phyloP scores from a whole-genome alignment of 1,140 invertebrate species.

The Portunus trituberculatus region DNA sequence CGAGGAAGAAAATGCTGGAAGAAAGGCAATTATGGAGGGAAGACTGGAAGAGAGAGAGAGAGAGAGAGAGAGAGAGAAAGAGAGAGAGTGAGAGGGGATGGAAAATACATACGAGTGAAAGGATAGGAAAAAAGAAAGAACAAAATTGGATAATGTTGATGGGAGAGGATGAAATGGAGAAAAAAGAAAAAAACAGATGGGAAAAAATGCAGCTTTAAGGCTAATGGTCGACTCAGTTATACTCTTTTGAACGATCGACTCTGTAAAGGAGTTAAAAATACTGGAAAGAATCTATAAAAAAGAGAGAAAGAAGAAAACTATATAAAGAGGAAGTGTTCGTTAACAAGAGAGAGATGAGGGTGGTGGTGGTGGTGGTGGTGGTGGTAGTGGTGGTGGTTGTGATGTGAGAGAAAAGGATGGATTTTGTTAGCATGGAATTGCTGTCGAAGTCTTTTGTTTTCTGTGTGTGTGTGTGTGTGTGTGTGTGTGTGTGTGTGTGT shows the following conservation, averaged over 20 bases:
- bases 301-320: background rate
- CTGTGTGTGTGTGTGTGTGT: background rate
- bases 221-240: background rate
- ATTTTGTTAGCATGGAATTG: background rate
- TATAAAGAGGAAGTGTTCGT: background rate
- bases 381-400: background rate
- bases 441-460: background rate
- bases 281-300: background rate
- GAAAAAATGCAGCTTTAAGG: background rate
- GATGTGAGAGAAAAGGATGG: background rate
- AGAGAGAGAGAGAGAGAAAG: background rate
- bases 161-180: no score
- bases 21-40: background rate
- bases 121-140: background rate
- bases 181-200: no score
- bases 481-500: slow-evolving; percentile 1
- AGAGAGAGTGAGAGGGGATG: background rate
- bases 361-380: background rate
- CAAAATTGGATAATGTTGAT: background rate
- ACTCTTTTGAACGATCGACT: background rate
- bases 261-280: background rate
- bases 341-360: background rate
- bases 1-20: background rate
- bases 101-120: no score
- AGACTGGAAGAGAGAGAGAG: background rate